Percentiles rank a stretch among this genome's conserved stretches.
Conservation (phyloP, 1,140 invertebrate genomes). For the Drosophila lini region DNA sequence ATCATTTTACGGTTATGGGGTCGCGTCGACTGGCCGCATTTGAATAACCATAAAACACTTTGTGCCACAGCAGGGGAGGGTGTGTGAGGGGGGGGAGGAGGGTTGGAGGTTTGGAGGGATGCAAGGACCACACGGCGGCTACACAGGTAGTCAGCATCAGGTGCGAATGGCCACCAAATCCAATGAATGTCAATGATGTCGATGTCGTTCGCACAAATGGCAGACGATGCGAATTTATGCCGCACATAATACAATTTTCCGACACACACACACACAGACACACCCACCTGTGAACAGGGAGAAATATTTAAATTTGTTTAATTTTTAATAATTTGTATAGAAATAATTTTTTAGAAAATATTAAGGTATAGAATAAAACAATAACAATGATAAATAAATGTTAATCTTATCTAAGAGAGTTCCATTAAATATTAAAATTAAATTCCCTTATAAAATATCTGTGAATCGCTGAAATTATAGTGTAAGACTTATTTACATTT, state of each 20-base stretch:
- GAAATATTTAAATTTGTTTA: background rate
- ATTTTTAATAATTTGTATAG: background rate
- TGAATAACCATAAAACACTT: slow-evolving; percentile 72
- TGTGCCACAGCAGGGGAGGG: slow-evolving; percentile 5
- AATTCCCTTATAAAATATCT: too few species aligned
- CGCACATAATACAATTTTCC: slow-evolving; percentile 66
- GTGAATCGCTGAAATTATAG: too few species aligned
- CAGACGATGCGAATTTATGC: slow-evolving; percentile 70
- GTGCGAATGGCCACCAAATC: slow-evolving; percentile 75
- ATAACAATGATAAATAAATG: too few species aligned
- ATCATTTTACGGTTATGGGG: slow-evolving; percentile 70
- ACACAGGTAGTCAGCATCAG: slow-evolving; percentile 57
- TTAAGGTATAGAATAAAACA: too few species aligned
- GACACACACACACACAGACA: background rate
- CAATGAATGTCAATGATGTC: slow-evolving; percentile 77
- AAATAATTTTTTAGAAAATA: too few species aligned
- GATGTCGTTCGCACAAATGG: slow-evolving; percentile 60
- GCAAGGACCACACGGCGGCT: background rate
- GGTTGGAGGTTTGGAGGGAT: background rate
- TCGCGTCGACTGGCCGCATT: slow-evolving; percentile 59
- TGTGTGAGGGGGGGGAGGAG: background rate
- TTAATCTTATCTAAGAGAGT: too few species aligned
- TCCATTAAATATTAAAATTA: too few species aligned
- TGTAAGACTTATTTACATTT: background rate
- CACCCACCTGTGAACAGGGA: background rate